Evolutionary conservation across 2,113 vertebrate genomes (phyloP).

Genomic region (Petroica traversi): DNA sequence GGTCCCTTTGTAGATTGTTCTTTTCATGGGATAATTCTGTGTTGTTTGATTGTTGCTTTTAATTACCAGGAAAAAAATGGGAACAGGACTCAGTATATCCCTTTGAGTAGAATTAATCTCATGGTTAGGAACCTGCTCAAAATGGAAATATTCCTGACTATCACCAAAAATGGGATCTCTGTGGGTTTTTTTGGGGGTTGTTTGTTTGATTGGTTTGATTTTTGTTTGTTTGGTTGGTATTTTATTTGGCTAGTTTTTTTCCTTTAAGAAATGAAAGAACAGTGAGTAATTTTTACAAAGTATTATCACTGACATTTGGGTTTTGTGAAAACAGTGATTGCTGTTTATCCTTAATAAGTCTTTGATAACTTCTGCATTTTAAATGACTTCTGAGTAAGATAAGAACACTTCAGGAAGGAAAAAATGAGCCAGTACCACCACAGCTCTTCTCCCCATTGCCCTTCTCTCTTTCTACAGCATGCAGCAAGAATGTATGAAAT

Average conservation of each 20-base stretch:
- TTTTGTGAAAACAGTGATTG: background rate
- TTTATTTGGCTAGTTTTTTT: background rate
- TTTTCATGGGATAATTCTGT: background rate
- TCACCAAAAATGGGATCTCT: background rate
- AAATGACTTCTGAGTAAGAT: background rate
- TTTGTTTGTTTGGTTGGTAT: background rate
- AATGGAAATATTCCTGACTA: background rate
- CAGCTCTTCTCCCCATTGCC: background rate
- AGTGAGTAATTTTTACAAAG: background rate
- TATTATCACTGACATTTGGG: fast-evolving
- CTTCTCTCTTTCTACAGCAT: background rate
- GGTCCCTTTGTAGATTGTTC: background rate
- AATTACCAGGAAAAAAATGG: background rate
- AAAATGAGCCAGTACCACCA: background rate
- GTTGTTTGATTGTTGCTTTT: background rate
- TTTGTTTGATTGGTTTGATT: no score
- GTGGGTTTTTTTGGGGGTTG: background rate
- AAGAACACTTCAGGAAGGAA: background rate
- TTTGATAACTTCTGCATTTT: background rate
- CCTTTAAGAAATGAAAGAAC: background rate
- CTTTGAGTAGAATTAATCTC: background rate
- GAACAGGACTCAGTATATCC: background rate
- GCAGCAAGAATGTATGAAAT: background rate
- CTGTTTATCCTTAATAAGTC: background rate
- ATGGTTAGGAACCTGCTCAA: background rate